Evolutionary conservation across 2,797 vertebrate genomes (phyloP).

Genomic region (Coranthus polyacanthus): DNA sequence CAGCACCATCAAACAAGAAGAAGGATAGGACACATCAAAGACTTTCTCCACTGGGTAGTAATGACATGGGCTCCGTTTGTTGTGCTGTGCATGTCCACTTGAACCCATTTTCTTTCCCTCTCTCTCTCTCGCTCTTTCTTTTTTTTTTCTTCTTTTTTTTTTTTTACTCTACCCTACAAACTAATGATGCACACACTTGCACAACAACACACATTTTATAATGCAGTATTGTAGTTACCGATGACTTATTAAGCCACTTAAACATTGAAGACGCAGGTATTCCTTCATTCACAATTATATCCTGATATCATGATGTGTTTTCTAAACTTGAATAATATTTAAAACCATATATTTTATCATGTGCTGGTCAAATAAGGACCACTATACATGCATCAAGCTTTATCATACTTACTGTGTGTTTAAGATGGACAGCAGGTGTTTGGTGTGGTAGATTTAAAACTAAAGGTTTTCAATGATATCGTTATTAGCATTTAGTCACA

Average conservation of each 20-base stretch:
- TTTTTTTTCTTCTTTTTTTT: too few relatives aligned
- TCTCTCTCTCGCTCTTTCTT: not conserved
- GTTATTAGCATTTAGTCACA: too few relatives aligned
- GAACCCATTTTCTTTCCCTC: constrained; percentile 22
- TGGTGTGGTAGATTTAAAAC: too few relatives aligned
- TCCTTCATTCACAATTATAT: too few relatives aligned
- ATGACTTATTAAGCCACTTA: constrained; percentile 36
- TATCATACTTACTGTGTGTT: too few relatives aligned
- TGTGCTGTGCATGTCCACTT: constrained; percentile 56
- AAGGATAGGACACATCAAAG: constrained; percentile 75
- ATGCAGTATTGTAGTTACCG: constrained; percentile 35
- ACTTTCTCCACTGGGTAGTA: constrained; percentile 60
- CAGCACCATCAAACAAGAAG: constrained; percentile 75
- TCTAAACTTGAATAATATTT: too few relatives aligned
- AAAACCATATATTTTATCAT: too few relatives aligned
- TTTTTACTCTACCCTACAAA: constrained; percentile 12
- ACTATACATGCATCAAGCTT: too few relatives aligned
- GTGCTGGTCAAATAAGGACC: too few relatives aligned
- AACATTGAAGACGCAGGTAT: not conserved
- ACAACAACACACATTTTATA: constrained; percentile 34
- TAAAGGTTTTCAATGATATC: too few relatives aligned
- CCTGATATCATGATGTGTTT: too few relatives aligned
- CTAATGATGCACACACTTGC: constrained; percentile 12
- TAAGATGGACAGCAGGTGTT: too few relatives aligned
- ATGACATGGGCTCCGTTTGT: constrained; percentile 67